Percentiles rank a stretch among this genome's conserved stretches.
Evolutionary conservation across 2,113 vertebrate genomes (phyloP).

Genomic region (Mixornis gularis): DNA sequence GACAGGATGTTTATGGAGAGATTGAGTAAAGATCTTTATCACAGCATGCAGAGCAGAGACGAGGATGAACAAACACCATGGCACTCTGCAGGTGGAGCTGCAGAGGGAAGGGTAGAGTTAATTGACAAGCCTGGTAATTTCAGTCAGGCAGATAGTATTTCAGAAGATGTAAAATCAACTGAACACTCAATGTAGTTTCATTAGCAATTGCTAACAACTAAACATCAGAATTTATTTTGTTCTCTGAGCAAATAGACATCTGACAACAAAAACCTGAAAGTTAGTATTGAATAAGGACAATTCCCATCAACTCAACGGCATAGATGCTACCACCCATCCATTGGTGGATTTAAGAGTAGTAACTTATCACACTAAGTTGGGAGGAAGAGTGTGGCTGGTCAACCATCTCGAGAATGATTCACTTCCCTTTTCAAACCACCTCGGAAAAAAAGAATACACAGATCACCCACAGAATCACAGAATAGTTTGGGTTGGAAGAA

Average conservation of each 20-base stretch:
- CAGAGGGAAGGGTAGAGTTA: background rate
- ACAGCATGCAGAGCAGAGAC: background rate
- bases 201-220: background rate
- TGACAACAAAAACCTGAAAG: background rate
- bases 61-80: background rate
- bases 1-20: background rate
- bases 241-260: background rate
- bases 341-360: background rate
- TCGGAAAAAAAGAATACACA: background rate
- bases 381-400: background rate
- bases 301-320: background rate
- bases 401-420: background rate
- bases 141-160: background rate
- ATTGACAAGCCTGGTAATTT: background rate
- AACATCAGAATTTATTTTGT: background rate
- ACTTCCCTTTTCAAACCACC: background rate
- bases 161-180: background rate
- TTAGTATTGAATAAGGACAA: background rate
- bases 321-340: background rate
- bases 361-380: background rate
- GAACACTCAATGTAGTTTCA: background rate
- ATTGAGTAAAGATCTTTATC: background rate
- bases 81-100: background rate
- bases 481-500: background rate
- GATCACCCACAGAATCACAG: background rate